Base-by-base conservation (phyloP, 2,113 vertebrate species). In the Heliornis fulica region DNA sequence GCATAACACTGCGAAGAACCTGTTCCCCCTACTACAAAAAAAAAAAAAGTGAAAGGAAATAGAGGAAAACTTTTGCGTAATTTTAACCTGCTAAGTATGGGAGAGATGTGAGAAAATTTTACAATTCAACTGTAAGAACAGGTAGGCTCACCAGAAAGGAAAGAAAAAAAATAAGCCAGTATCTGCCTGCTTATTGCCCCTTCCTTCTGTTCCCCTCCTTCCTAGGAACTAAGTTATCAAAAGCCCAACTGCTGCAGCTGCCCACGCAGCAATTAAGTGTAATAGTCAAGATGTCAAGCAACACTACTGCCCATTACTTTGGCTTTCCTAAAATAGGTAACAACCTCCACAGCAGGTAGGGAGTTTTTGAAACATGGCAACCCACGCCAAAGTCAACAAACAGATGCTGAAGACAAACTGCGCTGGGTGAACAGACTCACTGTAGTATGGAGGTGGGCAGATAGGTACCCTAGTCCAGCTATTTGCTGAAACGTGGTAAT, bases 281-380 rank as follows among this genome's bases (percentile, higher is more conserved):
- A 94, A 79, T 10, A 91, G 85, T 56, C 92, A 83, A 87, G 84
- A 94, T 91, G 79, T 90, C 92, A 92, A 92, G 90, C 71, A 95
- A 87, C 56, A 36, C 90, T 77, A 80, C 46, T 95, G 94, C 68
- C 96, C 94, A 69, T 92, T 90, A 65, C 85, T 86, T 50, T 59
- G 80, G 70, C 88, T 41, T 81, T 74, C 90, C 76, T 56, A 60
- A 77, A 94, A 95, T 60, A 89, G 60, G 51, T 64, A 65, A 61
- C 1, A 1, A 92, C 56, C 82, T 81, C 38, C 88, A 57, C 2
- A 63, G 87, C 91, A 96, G 90, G 72, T 40, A 78, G 88, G 40
- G 78, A 78, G 48, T 61, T 90, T 95, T 34, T 79, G 72, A 64
- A 88, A 91, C 32, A 25, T 1, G 1, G 57, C 72, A 87, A 53